A percentile compares a stretch with the other conserved stretches of the same genome.
Evolutionary conservation across 2,797 vertebrate genomes (phyloP).

Genomic region (Hirundo rustica): DNA sequence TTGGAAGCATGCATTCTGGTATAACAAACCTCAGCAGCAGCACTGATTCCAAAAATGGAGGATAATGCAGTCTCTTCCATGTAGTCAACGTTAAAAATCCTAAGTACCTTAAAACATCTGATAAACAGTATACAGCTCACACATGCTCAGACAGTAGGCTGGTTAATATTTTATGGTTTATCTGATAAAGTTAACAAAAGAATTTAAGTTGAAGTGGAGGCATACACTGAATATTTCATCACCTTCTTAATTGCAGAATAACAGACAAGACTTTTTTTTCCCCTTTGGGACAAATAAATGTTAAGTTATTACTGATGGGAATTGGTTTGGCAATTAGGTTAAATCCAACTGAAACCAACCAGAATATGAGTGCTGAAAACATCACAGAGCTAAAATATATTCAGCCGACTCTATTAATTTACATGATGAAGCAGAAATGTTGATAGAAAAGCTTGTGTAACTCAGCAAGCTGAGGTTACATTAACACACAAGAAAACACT

Average conservation of each 20-base stretch:
- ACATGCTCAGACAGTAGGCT: conserved; percentile 64
- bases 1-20: not conserved
- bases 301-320: conserved; percentile 77
- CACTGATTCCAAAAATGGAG: conserved; percentile 18
- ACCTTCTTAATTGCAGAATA: conserved; percentile 76
- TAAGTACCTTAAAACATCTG: conserved; percentile 59
- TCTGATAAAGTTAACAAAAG: conserved; percentile 81
- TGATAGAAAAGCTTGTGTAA: conserved; percentile 55
- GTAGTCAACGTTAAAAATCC: conserved; percentile 58
- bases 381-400: conserved; percentile 65
- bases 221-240: conserved; percentile 80
- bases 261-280: conserved; percentile 60
- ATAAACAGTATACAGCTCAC: conserved; percentile 68
- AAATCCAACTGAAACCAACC: conserved; percentile 73
- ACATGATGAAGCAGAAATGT: conserved; percentile 69
- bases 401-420: conserved; percentile 63
- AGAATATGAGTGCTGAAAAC: conserved; percentile 64
- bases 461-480: conserved; percentile 62
- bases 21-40: not conserved
- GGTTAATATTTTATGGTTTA: conserved; percentile 78
- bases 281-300: conserved; percentile 76
- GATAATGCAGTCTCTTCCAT: not conserved
- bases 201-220: conserved; percentile 73
- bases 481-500: conserved; percentile 65
- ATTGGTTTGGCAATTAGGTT: conserved; percentile 77